Conservation (phyloP, 2,113 vertebrate genomes). For the Eulemur rufifrons region DNA sequence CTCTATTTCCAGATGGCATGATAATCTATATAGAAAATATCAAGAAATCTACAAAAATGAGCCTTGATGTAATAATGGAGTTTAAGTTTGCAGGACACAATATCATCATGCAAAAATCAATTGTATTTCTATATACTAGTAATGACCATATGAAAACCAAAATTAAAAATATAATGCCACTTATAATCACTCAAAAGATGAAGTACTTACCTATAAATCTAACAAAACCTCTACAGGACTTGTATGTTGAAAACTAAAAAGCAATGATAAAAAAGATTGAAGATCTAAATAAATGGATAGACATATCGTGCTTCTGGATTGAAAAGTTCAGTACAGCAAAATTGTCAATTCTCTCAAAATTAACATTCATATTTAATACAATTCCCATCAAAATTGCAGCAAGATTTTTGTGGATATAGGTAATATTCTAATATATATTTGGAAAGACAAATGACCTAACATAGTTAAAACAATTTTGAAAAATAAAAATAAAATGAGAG, state of each 20-base stretch:
- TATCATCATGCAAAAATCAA: not conserved
- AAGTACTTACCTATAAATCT: not conserved
- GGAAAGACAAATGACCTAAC: slow-evolving; percentile 9
- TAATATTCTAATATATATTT: not conserved
- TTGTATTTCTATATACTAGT: not conserved
- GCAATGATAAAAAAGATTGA: slow-evolving; percentile 9
- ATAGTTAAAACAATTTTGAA: slow-evolving; percentile 15
- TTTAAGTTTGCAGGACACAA: not conserved
- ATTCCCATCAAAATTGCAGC: not conserved
- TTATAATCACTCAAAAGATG: not conserved
- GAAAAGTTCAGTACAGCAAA: not conserved
- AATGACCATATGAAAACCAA: not conserved
- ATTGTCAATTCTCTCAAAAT: not conserved
- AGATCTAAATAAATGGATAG: not conserved
- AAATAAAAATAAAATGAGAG: slow-evolving; percentile 14
- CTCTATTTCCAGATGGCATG: not conserved
- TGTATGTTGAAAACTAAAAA: not conserved
- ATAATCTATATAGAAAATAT: slow-evolving; percentile 8
- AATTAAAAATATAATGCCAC: not conserved
- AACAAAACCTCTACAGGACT: not conserved
- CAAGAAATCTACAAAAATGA: not conserved
- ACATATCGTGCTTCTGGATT: not conserved
- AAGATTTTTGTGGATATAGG: not conserved
- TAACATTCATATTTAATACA: not conserved
- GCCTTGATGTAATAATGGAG: not conserved